Base-by-base conservation (phyloP, 2,888 invertebrate species). In the Onchidella celtica region DNA sequence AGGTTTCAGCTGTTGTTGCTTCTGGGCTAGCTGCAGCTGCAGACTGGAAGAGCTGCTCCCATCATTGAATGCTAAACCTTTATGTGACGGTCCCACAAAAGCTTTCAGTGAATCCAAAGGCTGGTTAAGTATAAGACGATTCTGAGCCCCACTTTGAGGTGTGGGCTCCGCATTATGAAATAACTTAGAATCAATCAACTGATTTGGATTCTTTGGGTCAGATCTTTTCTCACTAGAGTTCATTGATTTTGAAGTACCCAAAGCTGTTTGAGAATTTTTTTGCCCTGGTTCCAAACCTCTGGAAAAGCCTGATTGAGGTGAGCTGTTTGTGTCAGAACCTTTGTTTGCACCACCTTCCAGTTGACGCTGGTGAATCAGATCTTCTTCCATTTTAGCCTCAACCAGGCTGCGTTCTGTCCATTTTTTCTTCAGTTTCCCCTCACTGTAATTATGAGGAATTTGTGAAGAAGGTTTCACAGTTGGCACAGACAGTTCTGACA, bases 381-480 rank as follows among this genome's bases (percentile, higher is more conserved):
- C 59, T n/a, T 79, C 73, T 34, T 81, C 27, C 29, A 61, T 14
- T 27, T 47, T 75, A 4, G 68, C 38, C 36, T 81, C 76, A n/a
- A 57, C 65, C 61, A 81, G 57, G 76, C 76, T 81, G 1, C 81
- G 38, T 40, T 81, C 69, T 21, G 76, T 61, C 81, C 81, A 81
- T 32, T 76, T 81, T 29, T 81, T 81, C 65, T 81, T 81, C 11
- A 81, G 61, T 38, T 81, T 81, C 0, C 69, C 76, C 38, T 81
- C 55, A 14, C 75, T 63, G n/a, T 65, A 75, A 1, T 55, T 57
- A 3, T 36, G 40, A 27, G 68, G 47, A 36, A 47, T 55, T 3
- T 14, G 24, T 24, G 57, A 34, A 55, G 68, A 32, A 3, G 32
- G 24, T 66, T 32, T 66, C 27, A 32, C 17, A 32, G 27, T 29